Evolutionary conservation across 2,797 vertebrate genomes (phyloP).

Genomic region (Chelonia mydas): DNA sequence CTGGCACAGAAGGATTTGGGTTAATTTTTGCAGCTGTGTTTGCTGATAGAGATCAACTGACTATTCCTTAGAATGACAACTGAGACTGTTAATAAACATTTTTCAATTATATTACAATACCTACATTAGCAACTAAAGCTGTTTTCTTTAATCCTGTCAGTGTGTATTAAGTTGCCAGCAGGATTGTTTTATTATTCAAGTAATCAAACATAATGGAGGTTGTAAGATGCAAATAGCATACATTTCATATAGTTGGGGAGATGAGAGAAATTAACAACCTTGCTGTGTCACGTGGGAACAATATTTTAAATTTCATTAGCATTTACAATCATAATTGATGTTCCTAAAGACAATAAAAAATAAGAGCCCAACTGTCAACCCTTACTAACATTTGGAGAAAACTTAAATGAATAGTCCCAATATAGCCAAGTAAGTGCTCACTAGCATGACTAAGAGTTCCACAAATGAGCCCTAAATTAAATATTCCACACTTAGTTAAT

Average conservation of each 20-base stretch:
- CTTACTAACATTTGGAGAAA: background rate
- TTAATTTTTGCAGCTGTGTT: constrained; percentile 30
- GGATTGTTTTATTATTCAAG: background rate
- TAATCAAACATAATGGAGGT: background rate
- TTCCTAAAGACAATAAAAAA: background rate
- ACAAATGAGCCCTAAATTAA: background rate
- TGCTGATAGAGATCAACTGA: constrained; percentile 10
- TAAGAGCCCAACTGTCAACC: background rate
- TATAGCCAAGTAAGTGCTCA: background rate
- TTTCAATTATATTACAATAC: background rate
- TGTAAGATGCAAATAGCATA: background rate
- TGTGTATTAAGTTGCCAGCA: too few species aligned
- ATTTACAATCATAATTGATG: background rate
- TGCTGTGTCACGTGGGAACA: background rate
- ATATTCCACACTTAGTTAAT: background rate
- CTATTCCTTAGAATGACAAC: constrained; percentile 48
- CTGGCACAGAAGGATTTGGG: constrained; percentile 6
- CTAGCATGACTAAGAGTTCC: background rate
- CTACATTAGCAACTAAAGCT: background rate
- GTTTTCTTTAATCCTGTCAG: background rate
- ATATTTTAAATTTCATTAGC: background rate
- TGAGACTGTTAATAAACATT: background rate
- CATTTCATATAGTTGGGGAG: background rate
- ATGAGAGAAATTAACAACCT: background rate
- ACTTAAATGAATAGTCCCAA: background rate